A percentile compares a stretch with the other conserved stretches of the same genome.
These are phyloP conservation scores for Chamaedrilus cognettii DNA, from an alignment of 2,888 invertebrate genomes.

Conservation along the genomic window DNA sequence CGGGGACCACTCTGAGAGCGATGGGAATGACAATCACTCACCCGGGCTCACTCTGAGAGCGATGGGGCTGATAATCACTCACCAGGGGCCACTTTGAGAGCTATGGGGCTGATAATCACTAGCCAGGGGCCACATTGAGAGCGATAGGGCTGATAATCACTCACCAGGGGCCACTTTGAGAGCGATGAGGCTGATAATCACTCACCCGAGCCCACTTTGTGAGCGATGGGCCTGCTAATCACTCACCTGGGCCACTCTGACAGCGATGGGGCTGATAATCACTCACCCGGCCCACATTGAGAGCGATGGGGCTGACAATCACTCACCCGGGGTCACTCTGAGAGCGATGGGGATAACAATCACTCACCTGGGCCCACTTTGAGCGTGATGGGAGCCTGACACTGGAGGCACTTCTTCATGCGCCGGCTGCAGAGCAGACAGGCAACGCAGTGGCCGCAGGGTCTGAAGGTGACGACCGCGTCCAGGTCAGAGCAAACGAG, in stretches of 20 bases:
- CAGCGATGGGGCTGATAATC: neutral
- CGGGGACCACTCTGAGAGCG: too few species aligned
- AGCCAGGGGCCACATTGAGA: neutral
- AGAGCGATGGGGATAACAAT: constrained; percentile 7
- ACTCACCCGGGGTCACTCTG: neutral
- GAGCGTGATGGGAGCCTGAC: constrained; percentile 17
- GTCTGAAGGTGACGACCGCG: constrained; percentile 70
- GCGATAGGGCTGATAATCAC: neutral
- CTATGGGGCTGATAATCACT: neutral
- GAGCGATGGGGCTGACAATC: neutral
- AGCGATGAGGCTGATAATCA: constrained; percentile 1
- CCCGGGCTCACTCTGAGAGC: too few species aligned
- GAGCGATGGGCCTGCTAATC: neutral
- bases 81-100: neutral
- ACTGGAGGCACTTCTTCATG: constrained; percentile 64
- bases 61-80: too few species aligned
- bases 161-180: neutral
- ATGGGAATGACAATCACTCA: too few species aligned
- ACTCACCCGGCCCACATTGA: neutral
- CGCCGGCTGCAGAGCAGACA: constrained; percentile 76
- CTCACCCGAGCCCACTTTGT: constrained; percentile 53
- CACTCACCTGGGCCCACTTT: constrained; percentile 53
- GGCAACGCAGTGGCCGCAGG: constrained; percentile 74
- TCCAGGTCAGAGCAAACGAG: constrained; percentile 71
- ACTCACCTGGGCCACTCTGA: constrained; percentile 44